phyloP scores from a whole-genome alignment of 37 sponge, comb jelly and placozoan species.

The Theonella swinhoei region DNA sequence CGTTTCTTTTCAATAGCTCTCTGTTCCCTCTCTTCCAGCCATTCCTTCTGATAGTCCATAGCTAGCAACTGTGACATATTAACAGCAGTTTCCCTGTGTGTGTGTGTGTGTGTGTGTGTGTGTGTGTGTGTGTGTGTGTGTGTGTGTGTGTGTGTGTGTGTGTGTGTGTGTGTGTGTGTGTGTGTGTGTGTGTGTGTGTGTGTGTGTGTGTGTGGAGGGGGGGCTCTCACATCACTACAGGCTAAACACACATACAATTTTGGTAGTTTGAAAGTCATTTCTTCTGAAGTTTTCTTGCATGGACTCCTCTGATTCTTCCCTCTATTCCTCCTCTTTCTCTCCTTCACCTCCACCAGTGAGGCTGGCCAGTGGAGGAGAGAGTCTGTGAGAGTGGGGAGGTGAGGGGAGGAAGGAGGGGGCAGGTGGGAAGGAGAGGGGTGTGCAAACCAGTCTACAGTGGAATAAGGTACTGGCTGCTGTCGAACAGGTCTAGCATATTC shows the following conservation, averaged over 20 bases:
- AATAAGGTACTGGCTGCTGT: background rate
- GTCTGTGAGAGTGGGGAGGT: background rate
- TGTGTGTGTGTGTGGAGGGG: too few relatives aligned
- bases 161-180: too few relatives aligned
- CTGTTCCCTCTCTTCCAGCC: conserved; percentile 38
- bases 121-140: too few relatives aligned
- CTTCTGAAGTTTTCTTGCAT: background rate
- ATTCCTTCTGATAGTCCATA: conserved; percentile 61
- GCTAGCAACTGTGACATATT: conserved; percentile 21
- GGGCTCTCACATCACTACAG: too few relatives aligned
- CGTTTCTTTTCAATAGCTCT: background rate
- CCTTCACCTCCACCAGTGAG: background rate
- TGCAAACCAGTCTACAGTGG: conserved; percentile 56
- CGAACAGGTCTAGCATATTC: background rate
- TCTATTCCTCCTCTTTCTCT: background rate
- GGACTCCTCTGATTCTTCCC: background rate
- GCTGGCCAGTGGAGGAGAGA: background rate
- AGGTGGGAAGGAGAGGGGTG: conserved; percentile 22
- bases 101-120: too few relatives aligned
- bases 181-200: too few relatives aligned
- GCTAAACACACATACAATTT: background rate
- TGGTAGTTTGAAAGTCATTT: background rate
- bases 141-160: too few relatives aligned
- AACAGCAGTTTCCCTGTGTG: background rate
- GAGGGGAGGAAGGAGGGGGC: background rate